Base-by-base conservation (phyloP, 2,888 invertebrate genomes). In the Archaeoteleia sp. region DNA sequence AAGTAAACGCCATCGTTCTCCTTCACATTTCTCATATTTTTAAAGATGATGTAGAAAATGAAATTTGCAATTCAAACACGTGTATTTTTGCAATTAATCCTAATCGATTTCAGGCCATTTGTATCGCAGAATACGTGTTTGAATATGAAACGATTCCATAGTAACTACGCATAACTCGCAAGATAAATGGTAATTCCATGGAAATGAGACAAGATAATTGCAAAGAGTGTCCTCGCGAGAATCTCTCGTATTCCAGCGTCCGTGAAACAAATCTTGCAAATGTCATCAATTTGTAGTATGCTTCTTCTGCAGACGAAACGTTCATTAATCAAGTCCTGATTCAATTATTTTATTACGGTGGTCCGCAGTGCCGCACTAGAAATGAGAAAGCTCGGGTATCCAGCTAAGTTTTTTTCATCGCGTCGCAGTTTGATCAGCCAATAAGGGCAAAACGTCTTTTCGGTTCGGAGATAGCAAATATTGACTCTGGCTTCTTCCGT, bases 361-460 rank as follows among this genome's bases (percentile, higher is more conserved):
- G 37, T 30, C 43, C 14, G 37, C 49, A 17, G 15, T 15, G 14
- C n/a, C 14, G n/a, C n/a, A 10, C 12, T 54, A 25, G 13, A 10
- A 54, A 35, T 13, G 1, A 43, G 17, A 27, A 43, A 15, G 15
- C 15, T 10, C 23, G 23, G 15, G 9, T 5, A 27, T 48, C 25
- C 37, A 42, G 34, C 34, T 35, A 23, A n/a, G 30, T 25, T 48
- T 40, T 46, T 61, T 57, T 68, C 65, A 72, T 66, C 55, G 62
- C 35, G 53, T 66, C 58, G 54, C 62, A 66, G 66, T 68, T 70
- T 70, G 60, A 68, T 72, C 68, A 68, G 58, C 46, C 60, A 68
- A 55, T 66, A 35, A 55, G 35, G 46, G 48, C 39, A 49, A 66
- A 58, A 65, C 51, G 62, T 53, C 68, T 69, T 71, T 71, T 57